These are phyloP conservation scores for Pelodiscus sinensis DNA, from an alignment of 2,113 vertebrate species.

Conservation along the genomic window DNA sequence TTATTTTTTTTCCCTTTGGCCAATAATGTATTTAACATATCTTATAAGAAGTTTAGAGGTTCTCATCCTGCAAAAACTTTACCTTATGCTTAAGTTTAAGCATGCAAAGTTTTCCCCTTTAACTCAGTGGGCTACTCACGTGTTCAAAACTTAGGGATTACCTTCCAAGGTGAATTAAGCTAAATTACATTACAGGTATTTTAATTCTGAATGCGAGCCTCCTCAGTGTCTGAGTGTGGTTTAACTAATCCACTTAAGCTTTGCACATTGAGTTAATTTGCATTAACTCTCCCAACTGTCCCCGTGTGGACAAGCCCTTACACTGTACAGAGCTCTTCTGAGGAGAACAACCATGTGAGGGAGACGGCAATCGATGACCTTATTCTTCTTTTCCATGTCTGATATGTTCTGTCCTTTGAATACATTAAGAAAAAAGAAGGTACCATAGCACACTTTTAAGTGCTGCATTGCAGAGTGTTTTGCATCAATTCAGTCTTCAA, in stretches of 20 bases:
- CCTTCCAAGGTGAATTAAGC: background rate
- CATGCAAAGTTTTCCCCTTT: background rate
- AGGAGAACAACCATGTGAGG: slow-evolving; percentile 23
- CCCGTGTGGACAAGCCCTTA: background rate
- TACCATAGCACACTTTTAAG: slow-evolving; percentile 9
- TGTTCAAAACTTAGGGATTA: slow-evolving; percentile 19
- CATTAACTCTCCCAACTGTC: background rate
- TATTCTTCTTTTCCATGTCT: slow-evolving; percentile 29
- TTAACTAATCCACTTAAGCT: background rate
- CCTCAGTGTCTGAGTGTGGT: background rate
- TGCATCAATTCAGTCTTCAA: background rate
- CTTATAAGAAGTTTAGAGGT: background rate
- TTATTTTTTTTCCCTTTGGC: background rate
- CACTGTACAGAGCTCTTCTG: slow-evolving; percentile 28
- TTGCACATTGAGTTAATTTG: background rate
- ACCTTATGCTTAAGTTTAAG: slow-evolving; percentile 19
- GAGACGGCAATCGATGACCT: slow-evolving; percentile 18
- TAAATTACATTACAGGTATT: slow-evolving; percentile 37
- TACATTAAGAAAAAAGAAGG: background rate
- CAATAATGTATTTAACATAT: background rate
- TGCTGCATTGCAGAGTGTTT: background rate
- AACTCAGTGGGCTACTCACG: background rate
- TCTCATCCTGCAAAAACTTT: background rate
- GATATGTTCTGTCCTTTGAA: background rate
- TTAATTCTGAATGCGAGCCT: background rate